Percentiles rank a stretch among this genome's conserved stretches.
Evolutionary conservation across 2,113 vertebrate genomes (phyloP).

Genomic region (Excalfactoria chinensis): DNA sequence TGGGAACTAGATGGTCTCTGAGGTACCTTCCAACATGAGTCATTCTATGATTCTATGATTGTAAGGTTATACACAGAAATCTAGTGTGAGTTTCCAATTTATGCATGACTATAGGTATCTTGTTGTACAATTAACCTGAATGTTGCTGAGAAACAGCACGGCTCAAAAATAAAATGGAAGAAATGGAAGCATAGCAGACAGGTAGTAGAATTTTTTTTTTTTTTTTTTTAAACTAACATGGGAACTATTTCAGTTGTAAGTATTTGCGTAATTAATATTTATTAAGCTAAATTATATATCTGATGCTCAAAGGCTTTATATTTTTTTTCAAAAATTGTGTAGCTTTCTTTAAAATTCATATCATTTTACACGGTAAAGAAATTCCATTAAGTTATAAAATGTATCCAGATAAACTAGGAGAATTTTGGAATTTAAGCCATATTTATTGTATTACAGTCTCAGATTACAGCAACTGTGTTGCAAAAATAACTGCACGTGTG

Average conservation of each 20-base stretch:
- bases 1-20: too few species aligned
- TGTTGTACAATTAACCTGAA: not conserved
- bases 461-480: not conserved
- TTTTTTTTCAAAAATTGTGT: not conserved
- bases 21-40: too few species aligned
- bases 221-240: not conserved
- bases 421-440: not conserved
- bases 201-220: not conserved
- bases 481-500: not conserved
- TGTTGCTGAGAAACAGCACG: not conserved
- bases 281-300: not conserved
- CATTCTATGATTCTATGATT: not conserved
- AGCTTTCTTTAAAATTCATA: not conserved
- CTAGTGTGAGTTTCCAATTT: not conserved
- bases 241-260: not conserved
- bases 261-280: not conserved
- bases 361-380: fast-evolving
- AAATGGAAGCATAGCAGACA: not conserved
- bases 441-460: not conserved
- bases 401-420: not conserved
- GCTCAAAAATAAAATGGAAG: not conserved
- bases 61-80: not conserved
- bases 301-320: not conserved
- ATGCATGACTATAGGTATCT: not conserved
- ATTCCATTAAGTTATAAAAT: not conserved